A percentile compares a stretch with the other conserved stretches of the same genome.
phyloP scores from a whole-genome alignment of 2,113 vertebrate species.

The Glaucidium brasilianum region DNA sequence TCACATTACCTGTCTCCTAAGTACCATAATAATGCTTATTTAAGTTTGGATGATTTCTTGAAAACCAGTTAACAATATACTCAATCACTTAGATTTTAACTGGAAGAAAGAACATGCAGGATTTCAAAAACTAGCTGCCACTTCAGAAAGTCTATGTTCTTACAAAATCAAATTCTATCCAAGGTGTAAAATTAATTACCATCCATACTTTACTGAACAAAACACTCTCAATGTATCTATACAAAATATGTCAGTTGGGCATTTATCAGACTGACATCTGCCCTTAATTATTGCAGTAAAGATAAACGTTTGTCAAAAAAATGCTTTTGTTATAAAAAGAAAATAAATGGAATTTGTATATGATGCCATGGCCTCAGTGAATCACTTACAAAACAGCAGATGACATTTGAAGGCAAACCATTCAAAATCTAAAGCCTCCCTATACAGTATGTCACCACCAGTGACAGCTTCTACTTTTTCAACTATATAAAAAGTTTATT shows the following conservation, averaged over 20 bases:
- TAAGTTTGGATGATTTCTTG: neutral
- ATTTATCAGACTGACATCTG: neutral
- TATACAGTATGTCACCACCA: neutral
- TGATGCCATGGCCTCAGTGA: fast-evolving
- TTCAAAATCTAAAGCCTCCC: neutral
- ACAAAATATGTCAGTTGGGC: neutral
- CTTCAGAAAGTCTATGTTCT: neutral
- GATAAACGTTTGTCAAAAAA: neutral
- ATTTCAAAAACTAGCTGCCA: neutral
- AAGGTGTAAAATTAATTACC: neutral
- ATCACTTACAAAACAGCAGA: neutral
- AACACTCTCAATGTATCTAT: neutral
- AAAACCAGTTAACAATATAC: neutral
- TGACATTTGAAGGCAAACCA: neutral
- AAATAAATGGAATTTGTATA: neutral
- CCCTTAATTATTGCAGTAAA: neutral
- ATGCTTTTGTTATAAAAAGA: neutral
- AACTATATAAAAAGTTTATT: neutral
- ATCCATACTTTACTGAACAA: neutral
- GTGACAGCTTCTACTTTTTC: neutral
- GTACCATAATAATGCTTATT: neutral
- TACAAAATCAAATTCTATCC: neutral
- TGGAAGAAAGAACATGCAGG: neutral
- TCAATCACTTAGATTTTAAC: neutral
- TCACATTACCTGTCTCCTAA: neutral